Evolutionary conservation across 2,797 vertebrate genomes (phyloP), one percentile per base, ranked within the genome.

Genomic region (Eospalax fontanierii): DNA sequence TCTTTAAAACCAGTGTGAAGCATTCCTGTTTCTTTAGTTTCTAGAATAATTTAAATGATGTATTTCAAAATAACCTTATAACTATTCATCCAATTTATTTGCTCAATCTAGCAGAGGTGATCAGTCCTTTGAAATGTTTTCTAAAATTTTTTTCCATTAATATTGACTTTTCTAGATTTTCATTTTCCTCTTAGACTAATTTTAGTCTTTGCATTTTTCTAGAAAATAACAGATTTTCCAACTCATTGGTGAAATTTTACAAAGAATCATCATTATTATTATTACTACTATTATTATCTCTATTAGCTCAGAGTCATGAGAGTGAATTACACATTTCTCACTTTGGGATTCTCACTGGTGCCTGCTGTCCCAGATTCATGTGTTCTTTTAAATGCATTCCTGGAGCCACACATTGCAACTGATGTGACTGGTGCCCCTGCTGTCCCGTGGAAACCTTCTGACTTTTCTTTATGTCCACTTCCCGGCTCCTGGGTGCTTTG

Each of bases 81-180:
- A 54, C 30, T 68, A 91, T 70, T 76, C 21, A 24, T 28, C 16
- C 74, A 66, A 54, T 93, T 76, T 84, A 84, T 8, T 95, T 38
- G 86, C 38, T 78, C 9, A 26, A 46, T n/a, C 38, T 84, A 24
- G 18, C n/a, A 57, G 33, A 21, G 12, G 15, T 40, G 33, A 8
- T 63, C 54, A 59, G 38, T 40, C 85, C 26, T 91, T 93, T 82
- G 30, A 79, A 93, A 89, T 46, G 26, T 30, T 92, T 94, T 93
- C 28, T 93, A 73, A 75, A 68, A 66, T 82, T 85, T 66, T 71
- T 12, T 9, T 54, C 50, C 38, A 57, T 78, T 46, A 78, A 54
- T 89, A 70, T 24, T 78, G n/a, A 10, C n/a, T 11, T 79, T 28
- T 59, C 50, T 94, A 89, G 84, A 83, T 80, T 87, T 93, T 65